phyloP scores from a whole-genome alignment of 2,888 invertebrate species.

The Eustalomyia histrio region DNA sequence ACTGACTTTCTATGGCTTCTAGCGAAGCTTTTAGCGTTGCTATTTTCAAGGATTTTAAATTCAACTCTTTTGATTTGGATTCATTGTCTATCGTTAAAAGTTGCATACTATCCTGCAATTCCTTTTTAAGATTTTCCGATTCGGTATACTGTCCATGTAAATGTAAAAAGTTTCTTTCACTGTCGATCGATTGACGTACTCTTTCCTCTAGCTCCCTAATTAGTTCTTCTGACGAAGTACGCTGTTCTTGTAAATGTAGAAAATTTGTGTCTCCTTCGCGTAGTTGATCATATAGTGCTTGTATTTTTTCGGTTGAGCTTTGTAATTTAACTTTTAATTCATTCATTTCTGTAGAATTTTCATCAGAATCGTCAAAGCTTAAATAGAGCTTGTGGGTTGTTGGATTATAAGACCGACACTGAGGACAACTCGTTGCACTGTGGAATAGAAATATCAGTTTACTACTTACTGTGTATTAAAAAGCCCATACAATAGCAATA shows the following conservation, averaged over 20 bases:
- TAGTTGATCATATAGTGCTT: not conserved
- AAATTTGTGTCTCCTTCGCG: conserved; percentile 4
- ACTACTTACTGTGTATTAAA: too few species aligned
- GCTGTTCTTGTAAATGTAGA: conserved; percentile 32
- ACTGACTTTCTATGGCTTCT: not conserved
- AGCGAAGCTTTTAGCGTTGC: conserved; percentile 21
- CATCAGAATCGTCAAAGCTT: conserved; percentile 67
- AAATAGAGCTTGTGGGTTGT: conserved; percentile 68
- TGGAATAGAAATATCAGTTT: not conserved
- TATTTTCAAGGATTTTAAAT: conserved; percentile 18
- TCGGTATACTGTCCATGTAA: conserved; percentile 51
- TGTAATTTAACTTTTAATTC: conserved; percentile 11
- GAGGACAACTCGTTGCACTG: conserved; percentile 71
- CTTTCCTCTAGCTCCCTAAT: conserved; percentile 23
- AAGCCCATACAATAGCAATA: too few species aligned
- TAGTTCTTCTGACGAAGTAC: not conserved
- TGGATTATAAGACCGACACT: conserved; percentile 66
- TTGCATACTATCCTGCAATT: conserved; percentile 23
- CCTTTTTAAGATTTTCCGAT: conserved; percentile 28
- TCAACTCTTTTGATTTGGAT: conserved; percentile 26
- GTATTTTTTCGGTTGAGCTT: conserved; percentile 19
- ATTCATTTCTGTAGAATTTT: not conserved
- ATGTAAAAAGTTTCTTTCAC: conserved; percentile 43
- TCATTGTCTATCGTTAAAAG: conserved; percentile 40
- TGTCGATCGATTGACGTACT: conserved; percentile 9